Conservation (phyloP, 2,113 vertebrate genomes). For the Garra rufa region DNA sequence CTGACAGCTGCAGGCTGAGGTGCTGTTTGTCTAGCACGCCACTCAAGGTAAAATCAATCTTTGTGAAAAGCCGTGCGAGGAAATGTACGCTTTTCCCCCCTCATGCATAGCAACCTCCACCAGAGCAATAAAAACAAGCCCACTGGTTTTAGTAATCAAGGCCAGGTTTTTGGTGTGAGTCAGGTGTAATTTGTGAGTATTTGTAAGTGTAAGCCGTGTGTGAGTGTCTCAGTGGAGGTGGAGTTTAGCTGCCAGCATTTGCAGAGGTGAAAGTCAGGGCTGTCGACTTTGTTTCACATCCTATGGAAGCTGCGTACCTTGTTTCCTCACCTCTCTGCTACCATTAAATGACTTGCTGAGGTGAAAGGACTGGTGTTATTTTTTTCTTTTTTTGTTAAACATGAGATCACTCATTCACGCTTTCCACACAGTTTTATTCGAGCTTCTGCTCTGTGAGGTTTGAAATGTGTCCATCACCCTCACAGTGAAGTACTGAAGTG, state of each 20-base stretch:
- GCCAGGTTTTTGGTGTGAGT: background rate
- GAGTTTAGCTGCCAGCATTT: conserved; percentile 27
- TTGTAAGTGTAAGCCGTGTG: conserved; percentile 14
- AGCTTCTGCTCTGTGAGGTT: background rate
- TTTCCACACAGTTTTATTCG: background rate
- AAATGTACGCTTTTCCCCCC: conserved; percentile 58
- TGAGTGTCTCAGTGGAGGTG: conserved; percentile 12
- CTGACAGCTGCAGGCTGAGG: conserved; percentile 73
- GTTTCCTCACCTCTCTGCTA: conserved; percentile 14
- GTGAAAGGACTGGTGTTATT: background rate
- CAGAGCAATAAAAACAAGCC: conserved; percentile 14
- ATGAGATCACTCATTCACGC: conserved; percentile 29
- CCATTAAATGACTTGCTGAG: conserved; percentile 32
- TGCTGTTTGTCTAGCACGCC: conserved; percentile 69
- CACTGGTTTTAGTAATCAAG: conserved; percentile 22
- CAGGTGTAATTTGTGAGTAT: conserved; percentile 25
- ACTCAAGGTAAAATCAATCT: conserved; percentile 75
- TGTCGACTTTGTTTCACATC: conserved; percentile 35
- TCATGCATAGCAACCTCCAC: conserved; percentile 15
- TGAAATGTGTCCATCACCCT: background rate
- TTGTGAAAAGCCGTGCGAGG: conserved; percentile 67
- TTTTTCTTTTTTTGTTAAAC: background rate
- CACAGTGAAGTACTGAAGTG: background rate
- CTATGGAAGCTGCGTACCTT: conserved; percentile 8
- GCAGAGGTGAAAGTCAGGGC: conserved; percentile 37